Evolutionary conservation across 37 sponge, comb jelly and placozoan genomes (phyloP).

Genomic region (Ianthella basta): DNA sequence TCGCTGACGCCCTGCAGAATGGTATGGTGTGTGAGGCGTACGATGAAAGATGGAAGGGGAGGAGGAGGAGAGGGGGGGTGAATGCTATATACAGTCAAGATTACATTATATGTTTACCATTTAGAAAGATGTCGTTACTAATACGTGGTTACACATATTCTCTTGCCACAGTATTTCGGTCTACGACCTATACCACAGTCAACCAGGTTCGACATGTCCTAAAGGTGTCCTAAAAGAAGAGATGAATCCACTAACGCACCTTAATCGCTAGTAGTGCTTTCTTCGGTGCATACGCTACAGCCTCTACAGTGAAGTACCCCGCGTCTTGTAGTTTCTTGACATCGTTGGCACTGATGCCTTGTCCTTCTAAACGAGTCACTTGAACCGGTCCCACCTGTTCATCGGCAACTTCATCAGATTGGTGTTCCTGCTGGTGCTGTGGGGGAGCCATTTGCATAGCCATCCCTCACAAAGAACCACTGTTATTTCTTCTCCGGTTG

Average conservation of each 20-base stretch:
- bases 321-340: slow-evolving; percentile 96
- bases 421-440: slow-evolving; percentile 35
- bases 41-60: too few relatives aligned
- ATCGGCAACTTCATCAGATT: slow-evolving; percentile 30
- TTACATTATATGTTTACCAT: too few relatives aligned
- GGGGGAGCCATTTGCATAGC: slow-evolving; percentile 37
- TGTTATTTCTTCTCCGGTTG: slow-evolving; percentile 3
- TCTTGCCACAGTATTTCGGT: too few relatives aligned
- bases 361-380: slow-evolving; percentile 64
- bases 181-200: too few relatives aligned
- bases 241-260: background rate
- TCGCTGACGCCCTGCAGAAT: slow-evolving; percentile 94
- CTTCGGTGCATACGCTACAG: slow-evolving; percentile 98
- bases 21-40: background rate
- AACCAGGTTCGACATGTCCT: too few relatives aligned
- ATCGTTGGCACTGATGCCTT: slow-evolving; percentile 92
- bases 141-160: too few relatives aligned
- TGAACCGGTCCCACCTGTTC: slow-evolving; percentile 72
- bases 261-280: slow-evolving; percentile 93
- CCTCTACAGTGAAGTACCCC: slow-evolving; percentile 96
- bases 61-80: background rate
- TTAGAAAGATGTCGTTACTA: too few relatives aligned
- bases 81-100: background rate
- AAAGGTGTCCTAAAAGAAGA: too few relatives aligned
- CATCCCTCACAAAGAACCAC: slow-evolving; percentile 23